These are phyloP conservation scores for Luehdorfia chinensis DNA, from an alignment of 1,140 invertebrate species.

Conservation along the genomic window DNA sequence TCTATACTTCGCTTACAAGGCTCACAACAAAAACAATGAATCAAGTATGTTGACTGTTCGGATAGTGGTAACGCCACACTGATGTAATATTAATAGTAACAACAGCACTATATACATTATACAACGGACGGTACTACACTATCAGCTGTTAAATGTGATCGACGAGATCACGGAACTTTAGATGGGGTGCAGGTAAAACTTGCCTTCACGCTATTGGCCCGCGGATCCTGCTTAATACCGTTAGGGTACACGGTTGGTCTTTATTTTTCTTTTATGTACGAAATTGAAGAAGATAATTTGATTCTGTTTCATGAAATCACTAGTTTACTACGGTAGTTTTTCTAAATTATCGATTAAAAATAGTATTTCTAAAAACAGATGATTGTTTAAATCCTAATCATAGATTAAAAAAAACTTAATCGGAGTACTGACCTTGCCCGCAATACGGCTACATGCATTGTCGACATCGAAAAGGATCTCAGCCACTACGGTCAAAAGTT, in stretches of 20 bases:
- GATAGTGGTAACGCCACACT: no score
- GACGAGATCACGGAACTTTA: conserved; percentile 1
- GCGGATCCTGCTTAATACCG: conserved; percentile 1
- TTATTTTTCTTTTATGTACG: conserved; percentile 5
- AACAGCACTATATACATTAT: conserved; percentile 2
- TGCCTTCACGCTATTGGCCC: conserved; percentile 6
- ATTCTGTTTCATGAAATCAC: no score
- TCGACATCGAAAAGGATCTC: conserved; percentile 72
- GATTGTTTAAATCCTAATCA: no score
- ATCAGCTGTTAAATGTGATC: conserved; percentile 11
- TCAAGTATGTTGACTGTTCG: not conserved
- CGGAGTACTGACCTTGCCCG: conserved; percentile 60
- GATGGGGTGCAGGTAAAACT: conserved; percentile 7
- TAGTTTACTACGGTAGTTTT: no score
- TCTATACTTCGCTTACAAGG: not conserved
- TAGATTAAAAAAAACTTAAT: no score
- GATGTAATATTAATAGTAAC: not conserved
- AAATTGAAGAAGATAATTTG: not conserved
- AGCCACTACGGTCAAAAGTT: conserved; percentile 60
- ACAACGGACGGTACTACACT: not conserved
- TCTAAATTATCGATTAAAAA: no score
- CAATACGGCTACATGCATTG: conserved; percentile 48
- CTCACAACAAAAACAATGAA: not conserved
- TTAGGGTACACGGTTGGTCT: conserved; percentile 9
- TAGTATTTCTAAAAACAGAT: no score